Evolutionary conservation across 1,140 invertebrate genomes (phyloP).

Genomic region (Cyclargus thomasi): DNA sequence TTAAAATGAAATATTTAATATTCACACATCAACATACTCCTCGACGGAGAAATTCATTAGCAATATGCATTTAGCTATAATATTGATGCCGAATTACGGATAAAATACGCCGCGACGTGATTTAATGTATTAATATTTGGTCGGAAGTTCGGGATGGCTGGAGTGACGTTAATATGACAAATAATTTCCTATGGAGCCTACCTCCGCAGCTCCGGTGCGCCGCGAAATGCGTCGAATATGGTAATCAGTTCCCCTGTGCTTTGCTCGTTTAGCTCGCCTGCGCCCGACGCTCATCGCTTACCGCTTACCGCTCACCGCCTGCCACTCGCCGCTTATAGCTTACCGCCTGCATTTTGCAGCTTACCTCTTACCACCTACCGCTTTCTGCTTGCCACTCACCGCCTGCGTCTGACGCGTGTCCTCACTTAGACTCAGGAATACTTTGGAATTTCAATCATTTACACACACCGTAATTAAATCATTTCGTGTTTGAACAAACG

Average conservation of each 20-base stretch:
- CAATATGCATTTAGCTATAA: conserved; percentile 26
- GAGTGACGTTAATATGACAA: conserved; percentile 70
- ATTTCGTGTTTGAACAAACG: conserved; percentile 18
- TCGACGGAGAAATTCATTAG: not conserved
- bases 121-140: conserved; percentile 62
- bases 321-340: too few species aligned
- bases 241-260: conserved; percentile 58
- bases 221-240: conserved; percentile 63
- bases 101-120: conserved; percentile 42
- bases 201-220: conserved; percentile 42
- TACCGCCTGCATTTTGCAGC: not conserved
- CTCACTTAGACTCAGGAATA: conserved; percentile 51
- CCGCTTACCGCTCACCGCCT: not conserved
- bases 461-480: conserved; percentile 19
- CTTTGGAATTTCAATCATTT: conserved; percentile 51
- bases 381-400: too few species aligned
- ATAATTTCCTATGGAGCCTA: conserved; percentile 62
- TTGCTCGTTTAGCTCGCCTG: conserved; percentile 33
- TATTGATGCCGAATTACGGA: conserved; percentile 42
- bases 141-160: conserved; percentile 40
- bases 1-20: not conserved
- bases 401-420: conserved; percentile 17
- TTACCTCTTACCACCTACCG: not conserved
- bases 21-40: not conserved
- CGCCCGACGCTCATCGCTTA: not conserved